Evolutionary conservation across 2,797 vertebrate species (phyloP), one percentile per base, ranked within the genome.

Genomic region (Meda fulgida): DNA sequence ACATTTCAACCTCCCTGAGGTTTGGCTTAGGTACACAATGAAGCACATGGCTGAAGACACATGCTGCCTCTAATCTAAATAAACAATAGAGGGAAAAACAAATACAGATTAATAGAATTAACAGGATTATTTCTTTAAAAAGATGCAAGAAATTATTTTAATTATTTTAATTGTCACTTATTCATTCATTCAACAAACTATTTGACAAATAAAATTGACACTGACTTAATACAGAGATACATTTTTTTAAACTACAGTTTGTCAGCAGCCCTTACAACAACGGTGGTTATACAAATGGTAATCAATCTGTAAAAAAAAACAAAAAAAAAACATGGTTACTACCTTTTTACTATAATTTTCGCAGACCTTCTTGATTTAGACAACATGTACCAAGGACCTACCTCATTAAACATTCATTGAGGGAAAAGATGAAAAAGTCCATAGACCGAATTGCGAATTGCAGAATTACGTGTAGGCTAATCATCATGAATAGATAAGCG

Each of bases 401-500:
- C 83, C 83, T 70, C 51, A 55, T 55, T 3, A 55, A 84, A 58
- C 65, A 78, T 43, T 34, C 29, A 66, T 46, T 36, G 21, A n/a
- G 14, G 18, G 23, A 53, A 38, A 51, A 3, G 5, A 18, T 72
- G 0, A 46, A 21, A 3, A 66, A 21, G 8, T 51, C 71, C 31
- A 11, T 16, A 13, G 70, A 53, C 63, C 19, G 75, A 51, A 43
- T 5, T 46, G 1, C 19, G 75, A 51, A 43, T 5, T 46, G 1
- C 13, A 78, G 5, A 34, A 46, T 11, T 48, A 43, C n/a, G 16
- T 14, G 6, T 69, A n/a, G n/a, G n/a, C n/a, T n/a, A 5, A 31
- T 58, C 73, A 84, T 78, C 23, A 7, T 78, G 65, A 67, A 46
- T 19, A 14, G 1, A 9, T 36, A 14, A 40, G 36, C 29, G 23